Base-by-base conservation (phyloP, 2,113 vertebrate species). In the Craseonycteris thonglongyai region DNA sequence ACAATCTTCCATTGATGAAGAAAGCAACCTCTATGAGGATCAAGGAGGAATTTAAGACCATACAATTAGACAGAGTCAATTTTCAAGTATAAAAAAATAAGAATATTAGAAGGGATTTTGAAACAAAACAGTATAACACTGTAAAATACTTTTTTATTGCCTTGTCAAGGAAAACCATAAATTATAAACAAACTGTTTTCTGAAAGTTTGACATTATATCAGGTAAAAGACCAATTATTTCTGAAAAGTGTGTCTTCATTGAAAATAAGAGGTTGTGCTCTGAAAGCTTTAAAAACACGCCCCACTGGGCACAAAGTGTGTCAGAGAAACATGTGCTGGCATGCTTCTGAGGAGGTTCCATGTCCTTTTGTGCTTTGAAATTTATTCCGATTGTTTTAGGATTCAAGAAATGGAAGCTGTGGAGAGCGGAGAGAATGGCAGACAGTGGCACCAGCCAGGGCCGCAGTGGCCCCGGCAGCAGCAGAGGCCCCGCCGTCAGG, bases 341-440 rank as follows among this genome's bases (percentile, higher is more conserved):
- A 35, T 59, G n/a, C n/a, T 87, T 88, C 56, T 90, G 72, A 35
- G 47, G 78, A 54, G 2, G 33, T 91, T 95, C 87, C 91, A 59
- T 89, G 13, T 86, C 65, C 42, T 76, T 30, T 42, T 35, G 0
- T 18, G 22, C 2, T 92, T 58, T 88, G 7, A 84, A n/a, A 45
- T 45, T 47, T 21, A 74, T 90, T n/a, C 90, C 18, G 74, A 61
- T 86, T 96, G 85, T 95, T 96, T 7, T 88, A 96, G 96, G 95
- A 96, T 74, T 97, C 96, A 28, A 85, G n/a, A 97, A 95, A 58
- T 0, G 0, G 92, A 86, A 75, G 5, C 21, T 13, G 6, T 38
- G 26, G 35, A 51, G 38, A 61, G 42, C 33, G 40, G 90, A 7
- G 47, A 18, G 40, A 61, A 30, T 24, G 33, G 42, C 65, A 30